phyloP scores from a whole-genome alignment of 2,888 invertebrate species.

The Thyatira batis region DNA sequence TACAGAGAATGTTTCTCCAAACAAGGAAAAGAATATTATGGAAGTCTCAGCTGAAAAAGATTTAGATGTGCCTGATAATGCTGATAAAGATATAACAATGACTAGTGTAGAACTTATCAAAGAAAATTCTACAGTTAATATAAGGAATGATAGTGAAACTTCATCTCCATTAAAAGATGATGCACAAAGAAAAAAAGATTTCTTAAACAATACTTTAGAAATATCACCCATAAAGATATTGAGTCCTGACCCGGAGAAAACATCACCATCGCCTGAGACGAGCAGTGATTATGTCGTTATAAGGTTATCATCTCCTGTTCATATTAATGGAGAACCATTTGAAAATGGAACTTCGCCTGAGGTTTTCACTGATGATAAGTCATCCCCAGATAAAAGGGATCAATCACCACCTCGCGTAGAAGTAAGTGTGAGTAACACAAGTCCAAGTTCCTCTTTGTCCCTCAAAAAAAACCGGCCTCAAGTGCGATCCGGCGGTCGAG shows the following conservation, averaged over 20 bases:
- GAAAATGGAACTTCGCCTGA: constrained; percentile 68
- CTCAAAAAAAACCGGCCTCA: constrained; percentile 70
- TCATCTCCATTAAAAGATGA: constrained; percentile 68
- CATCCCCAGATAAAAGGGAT: constrained; percentile 67
- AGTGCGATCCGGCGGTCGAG: constrained; percentile 62
- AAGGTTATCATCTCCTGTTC: constrained; percentile 62
- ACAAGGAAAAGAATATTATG: constrained; percentile 5
- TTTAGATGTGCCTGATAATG: constrained; percentile 8
- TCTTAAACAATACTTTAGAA: constrained; percentile 81
- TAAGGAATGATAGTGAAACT: constrained; percentile 39
- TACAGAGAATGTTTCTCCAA: constrained; percentile 8
- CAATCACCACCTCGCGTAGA: constrained; percentile 66
- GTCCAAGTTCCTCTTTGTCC: constrained; percentile 66
- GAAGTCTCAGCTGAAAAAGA: constrained; percentile 3
- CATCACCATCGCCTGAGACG: constrained; percentile 59
- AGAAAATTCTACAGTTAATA: constrained; percentile 7
- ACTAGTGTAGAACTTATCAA: constrained; percentile 30
- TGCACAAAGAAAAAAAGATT: constrained; percentile 72
- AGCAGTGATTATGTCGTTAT: constrained; percentile 67
- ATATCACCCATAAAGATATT: constrained; percentile 83
- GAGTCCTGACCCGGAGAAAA: constrained; percentile 61
- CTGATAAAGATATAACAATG: constrained; percentile 32
- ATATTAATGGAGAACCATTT: constrained; percentile 67
- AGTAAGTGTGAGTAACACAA: constrained; percentile 40
- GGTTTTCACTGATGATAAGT: constrained; percentile 73